Base-by-base conservation (phyloP, 2,797 vertebrate species). In the Myiotriccus ornatus region DNA sequence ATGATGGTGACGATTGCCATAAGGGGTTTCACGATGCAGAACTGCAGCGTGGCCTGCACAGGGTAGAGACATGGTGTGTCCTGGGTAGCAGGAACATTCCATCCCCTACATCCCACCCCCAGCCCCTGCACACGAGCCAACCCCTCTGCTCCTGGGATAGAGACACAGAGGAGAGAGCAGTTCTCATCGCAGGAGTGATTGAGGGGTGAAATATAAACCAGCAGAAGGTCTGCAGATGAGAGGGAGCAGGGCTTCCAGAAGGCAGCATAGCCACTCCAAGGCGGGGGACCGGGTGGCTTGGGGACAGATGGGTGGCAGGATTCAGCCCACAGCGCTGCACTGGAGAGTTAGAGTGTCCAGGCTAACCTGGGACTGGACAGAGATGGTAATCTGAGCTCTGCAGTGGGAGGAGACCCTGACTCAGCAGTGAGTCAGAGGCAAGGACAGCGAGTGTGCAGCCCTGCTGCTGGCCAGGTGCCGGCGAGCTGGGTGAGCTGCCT, bases 11-110 rank as follows among this genome's bases (percentile, higher is more conserved):
- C 75, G 64, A 98, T 91, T 2, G 99, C 98, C 99, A 99, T 99
- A 97, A 99, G 97, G 62, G 99, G 99, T 96, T 99, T 99, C 97
- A 99, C 98, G 3, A 99, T 98, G 82, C 99, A 99, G 98, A 99
- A 99, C 98, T 99, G 99, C 93, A 99, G 98, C 0, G 99, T 99
- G 50, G 99, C 99, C 99, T 99, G 97, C 78, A 97, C 77, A 56
- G 87, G 87, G 69, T 35, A 87, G 27, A 78, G 70, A 73, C 19
- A 76, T 0, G 0, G 5, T 17, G 62, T n/a, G 15, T 24, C 22
- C 63, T 0, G 0, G 47, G 50, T 67, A 67, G 49, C 24, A 77
- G 55, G 16, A 39, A 52, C 5, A 5, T 70, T 34, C 20, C 52
- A 49, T 18, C 43, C 41, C 56, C 41, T 47, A 59, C 44, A 41